Conservation (phyloP, 1,140 invertebrate genomes). For the Centruroides sculpturatus region DNA sequence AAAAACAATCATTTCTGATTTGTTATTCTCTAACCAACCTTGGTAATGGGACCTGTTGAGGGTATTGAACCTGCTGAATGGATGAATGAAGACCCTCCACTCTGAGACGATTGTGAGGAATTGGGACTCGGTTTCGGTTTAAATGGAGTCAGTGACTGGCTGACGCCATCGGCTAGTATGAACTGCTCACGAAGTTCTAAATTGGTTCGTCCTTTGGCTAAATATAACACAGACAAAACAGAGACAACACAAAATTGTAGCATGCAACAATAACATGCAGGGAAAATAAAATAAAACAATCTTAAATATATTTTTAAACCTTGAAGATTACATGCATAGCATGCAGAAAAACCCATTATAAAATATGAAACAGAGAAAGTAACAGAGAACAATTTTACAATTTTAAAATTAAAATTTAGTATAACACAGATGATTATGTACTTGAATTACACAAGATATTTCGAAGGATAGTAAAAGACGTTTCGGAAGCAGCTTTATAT, state of each 20-base stretch:
- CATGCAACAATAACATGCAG: not conserved
- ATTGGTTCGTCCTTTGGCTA: slow-evolving; percentile 98
- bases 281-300: not conserved
- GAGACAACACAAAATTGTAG: slow-evolving; percentile 11
- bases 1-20: too few species aligned
- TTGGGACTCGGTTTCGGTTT: slow-evolving; percentile 45
- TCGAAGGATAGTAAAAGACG: too few species aligned
- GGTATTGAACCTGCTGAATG: slow-evolving; percentile 38
- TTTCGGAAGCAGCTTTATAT: too few species aligned
- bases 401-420: too few species aligned
- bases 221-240: slow-evolving; percentile 15
- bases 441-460: too few species aligned
- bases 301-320: too few species aligned
- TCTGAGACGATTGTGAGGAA: slow-evolving; percentile 49
- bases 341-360: not conserved
- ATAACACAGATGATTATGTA: not conserved
- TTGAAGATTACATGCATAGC: not conserved
- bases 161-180: slow-evolving; percentile 92
- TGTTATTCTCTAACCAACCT: slow-evolving; percentile 42
- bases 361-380: too few species aligned
- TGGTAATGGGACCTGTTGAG: slow-evolving; percentile 72
- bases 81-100: slow-evolving; percentile 25
- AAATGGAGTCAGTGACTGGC: slow-evolving; percentile 48
- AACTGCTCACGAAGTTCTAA: slow-evolving; percentile 97
- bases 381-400: too few species aligned